A percentile compares a stretch with the other conserved stretches of the same genome.
phyloP scores from a whole-genome alignment of 2,797 vertebrate species.

The Nyctalus aviator region DNA sequence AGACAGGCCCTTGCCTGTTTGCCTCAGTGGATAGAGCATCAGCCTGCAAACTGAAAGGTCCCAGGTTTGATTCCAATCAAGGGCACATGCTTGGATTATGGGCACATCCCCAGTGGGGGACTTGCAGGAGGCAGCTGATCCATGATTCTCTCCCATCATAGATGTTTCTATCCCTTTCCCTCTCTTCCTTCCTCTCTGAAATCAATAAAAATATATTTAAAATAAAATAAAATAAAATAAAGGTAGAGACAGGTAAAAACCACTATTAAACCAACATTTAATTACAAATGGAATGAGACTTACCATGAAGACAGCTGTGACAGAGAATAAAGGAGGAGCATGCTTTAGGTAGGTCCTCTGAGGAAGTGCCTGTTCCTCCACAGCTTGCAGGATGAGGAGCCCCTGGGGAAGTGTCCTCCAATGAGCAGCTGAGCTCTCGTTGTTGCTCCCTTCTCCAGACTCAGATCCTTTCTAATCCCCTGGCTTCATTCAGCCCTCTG shows the following conservation, averaged over 20 bases:
- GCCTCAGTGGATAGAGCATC: too few species aligned
- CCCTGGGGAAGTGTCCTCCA: neutral
- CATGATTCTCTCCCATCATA: too few species aligned
- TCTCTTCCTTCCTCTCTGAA: too few species aligned
- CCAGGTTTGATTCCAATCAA: too few species aligned
- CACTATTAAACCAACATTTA: neutral
- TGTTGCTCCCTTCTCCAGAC: neutral
- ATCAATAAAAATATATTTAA: too few species aligned
- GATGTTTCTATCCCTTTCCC: too few species aligned
- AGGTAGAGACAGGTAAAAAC: neutral
- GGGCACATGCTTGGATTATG: too few species aligned
- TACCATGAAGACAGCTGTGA: fast-evolving
- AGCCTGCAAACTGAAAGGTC: too few species aligned
- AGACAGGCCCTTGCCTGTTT: neutral
- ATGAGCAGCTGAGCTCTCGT: neutral
- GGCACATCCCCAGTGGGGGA: too few species aligned
- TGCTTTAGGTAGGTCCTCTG: neutral
- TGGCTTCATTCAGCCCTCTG: neutral
- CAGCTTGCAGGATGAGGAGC: fast-evolving
- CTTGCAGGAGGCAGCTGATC: too few species aligned
- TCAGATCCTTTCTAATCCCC: neutral
- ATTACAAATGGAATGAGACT: neutral
- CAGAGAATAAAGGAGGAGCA: too few species aligned
- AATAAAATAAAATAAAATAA: too few species aligned
- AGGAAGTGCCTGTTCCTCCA: neutral